Evolutionary conservation across 2,113 vertebrate species (phyloP).

Genomic region (Sphaerodactylus townsendi): DNA sequence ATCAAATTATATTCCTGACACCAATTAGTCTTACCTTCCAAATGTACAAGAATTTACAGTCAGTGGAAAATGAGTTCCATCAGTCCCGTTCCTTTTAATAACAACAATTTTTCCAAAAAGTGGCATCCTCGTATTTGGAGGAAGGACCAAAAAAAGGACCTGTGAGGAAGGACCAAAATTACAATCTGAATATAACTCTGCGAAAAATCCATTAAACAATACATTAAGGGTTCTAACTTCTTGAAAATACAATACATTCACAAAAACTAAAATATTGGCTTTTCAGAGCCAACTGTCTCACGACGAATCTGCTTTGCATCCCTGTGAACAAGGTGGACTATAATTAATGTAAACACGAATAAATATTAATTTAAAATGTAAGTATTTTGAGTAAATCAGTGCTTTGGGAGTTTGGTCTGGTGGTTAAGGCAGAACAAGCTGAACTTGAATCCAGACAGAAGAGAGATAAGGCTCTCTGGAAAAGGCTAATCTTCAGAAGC

Average conservation of each 20-base stretch:
- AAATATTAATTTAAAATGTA: not conserved
- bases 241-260: not conserved
- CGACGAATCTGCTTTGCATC: too few species aligned
- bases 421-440: too few species aligned
- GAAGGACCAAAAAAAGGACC: slow-evolving; percentile 46
- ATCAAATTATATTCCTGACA: not conserved
- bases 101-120: slow-evolving; percentile 84
- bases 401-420: too few species aligned
- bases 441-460: too few species aligned
- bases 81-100: slow-evolving; percentile 83
- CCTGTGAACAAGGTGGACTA: too few species aligned
- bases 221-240: not conserved
- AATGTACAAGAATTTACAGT: slow-evolving; percentile 83
- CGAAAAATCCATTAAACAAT: not conserved
- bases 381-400: too few species aligned
- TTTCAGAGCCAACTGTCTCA: too few species aligned
- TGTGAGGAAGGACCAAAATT: not conserved
- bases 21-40: slow-evolving; percentile 80
- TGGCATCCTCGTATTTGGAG: slow-evolving; percentile 74
- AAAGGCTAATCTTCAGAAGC: too few species aligned
- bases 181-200: fast-evolving
- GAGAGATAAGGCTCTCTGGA: too few species aligned
- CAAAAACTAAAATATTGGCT: not conserved
- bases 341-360: too few species aligned
- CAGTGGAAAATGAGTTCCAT: slow-evolving; percentile 86